Evolutionary conservation across 2,888 invertebrate genomes (phyloP).

Genomic region (Mythimna vitellina): DNA sequence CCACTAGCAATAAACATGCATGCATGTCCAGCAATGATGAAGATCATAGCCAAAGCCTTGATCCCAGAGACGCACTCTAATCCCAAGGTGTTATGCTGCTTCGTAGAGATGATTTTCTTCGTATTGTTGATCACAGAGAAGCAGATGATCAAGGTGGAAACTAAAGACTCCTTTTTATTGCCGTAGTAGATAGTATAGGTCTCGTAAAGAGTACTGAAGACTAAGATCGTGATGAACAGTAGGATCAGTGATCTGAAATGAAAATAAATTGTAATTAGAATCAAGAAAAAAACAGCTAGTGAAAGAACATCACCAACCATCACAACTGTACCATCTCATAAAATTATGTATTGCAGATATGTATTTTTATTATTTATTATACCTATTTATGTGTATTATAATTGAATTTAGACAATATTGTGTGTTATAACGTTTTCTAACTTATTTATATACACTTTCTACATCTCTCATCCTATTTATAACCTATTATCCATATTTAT

Average conservation of each 20-base stretch:
- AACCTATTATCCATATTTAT: no score
- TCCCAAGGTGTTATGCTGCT: constrained; percentile 90
- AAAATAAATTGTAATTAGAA: constrained; percentile 11
- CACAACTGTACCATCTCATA: no score
- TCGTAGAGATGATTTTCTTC: constrained; percentile 90
- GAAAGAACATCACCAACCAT: no score
- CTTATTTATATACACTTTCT: no score
- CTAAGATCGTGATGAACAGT: constrained; percentile 82
- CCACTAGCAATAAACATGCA: constrained; percentile 92
- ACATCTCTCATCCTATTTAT: no score
- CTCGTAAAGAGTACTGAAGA: constrained; percentile 88
- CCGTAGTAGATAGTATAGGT: constrained; percentile 77
- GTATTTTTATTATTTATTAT: no score
- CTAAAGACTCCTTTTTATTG: constrained; percentile 74
- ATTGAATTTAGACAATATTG: no score
- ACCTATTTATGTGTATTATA: no score
- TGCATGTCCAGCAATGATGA: constrained; percentile 92
- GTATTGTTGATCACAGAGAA: constrained; percentile 91
- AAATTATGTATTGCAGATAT: no score
- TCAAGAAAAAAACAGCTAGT: neutral
- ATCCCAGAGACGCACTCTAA: constrained; percentile 92
- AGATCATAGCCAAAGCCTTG: constrained; percentile 92
- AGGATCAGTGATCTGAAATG: constrained; percentile 86
- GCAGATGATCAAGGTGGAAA: constrained; percentile 81
- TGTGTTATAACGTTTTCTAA: no score